A percentile compares a stretch with the other conserved stretches of the same genome.
Conservation (phyloP, 2,888 invertebrate genomes). For the Loripinus fragilis region DNA sequence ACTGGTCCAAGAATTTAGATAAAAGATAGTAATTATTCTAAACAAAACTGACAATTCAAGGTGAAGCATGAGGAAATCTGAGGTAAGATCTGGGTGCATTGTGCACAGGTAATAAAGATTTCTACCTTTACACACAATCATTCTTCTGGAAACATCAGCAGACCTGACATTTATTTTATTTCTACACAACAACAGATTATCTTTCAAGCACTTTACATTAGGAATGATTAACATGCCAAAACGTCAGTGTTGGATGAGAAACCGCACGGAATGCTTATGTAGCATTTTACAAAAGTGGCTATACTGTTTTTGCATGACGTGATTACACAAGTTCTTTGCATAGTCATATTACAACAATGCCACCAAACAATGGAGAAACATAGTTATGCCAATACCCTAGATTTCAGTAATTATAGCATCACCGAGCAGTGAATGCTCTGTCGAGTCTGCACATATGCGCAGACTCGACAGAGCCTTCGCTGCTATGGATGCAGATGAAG, state of each 20-base stretch:
- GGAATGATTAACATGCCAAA: not conserved
- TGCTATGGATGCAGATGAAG: no score
- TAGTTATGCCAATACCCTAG: no score
- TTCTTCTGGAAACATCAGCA: no score
- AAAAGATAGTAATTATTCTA: slow-evolving; percentile 9
- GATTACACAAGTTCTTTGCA: no score
- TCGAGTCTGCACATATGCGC: no score
- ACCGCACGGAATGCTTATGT: not conserved
- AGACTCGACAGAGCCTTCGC: no score
- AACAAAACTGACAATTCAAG: slow-evolving; percentile 18
- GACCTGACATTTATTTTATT: slow-evolving; percentile 4
- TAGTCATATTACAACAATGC: no score
- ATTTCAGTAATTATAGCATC: no score
- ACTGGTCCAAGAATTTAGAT: slow-evolving; percentile 14
- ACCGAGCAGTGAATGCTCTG: no score
- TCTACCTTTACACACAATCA: not conserved
- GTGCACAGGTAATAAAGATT: not conserved
- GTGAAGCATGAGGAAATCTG: not conserved
- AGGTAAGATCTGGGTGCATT: not conserved
- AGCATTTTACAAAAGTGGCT: not conserved
- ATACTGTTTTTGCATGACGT: no score
- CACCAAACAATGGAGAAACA: no score
- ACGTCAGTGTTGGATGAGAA: not conserved
- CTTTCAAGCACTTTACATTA: not conserved
- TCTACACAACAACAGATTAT: not conserved